These are phyloP conservation scores for Dipus sagitta DNA, from an alignment of 2,797 vertebrate genomes.

Conservation along the genomic window DNA sequence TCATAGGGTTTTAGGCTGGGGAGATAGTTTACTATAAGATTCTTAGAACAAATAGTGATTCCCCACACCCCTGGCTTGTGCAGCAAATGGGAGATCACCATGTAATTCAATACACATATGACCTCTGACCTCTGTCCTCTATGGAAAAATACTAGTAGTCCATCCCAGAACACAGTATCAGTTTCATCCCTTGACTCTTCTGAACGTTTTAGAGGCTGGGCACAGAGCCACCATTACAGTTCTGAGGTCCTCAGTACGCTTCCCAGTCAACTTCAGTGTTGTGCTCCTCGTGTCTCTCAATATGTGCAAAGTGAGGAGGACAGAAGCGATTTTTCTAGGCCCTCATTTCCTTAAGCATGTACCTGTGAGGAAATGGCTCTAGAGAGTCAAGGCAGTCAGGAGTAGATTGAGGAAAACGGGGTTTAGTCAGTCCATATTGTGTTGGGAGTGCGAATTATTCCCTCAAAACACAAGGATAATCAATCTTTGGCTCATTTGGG, in stretches of 20 bases:
- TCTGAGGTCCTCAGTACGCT: background rate
- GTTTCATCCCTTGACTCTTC: background rate
- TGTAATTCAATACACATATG: background rate
- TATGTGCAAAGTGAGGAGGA: too few species aligned
- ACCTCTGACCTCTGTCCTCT: background rate
- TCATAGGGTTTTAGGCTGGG: background rate
- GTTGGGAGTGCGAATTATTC: slow-evolving; percentile 21
- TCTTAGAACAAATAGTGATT: background rate
- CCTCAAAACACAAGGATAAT: background rate
- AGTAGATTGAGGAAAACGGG: background rate
- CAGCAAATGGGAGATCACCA: background rate
- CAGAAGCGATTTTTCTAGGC: background rate
- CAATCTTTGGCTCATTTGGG: background rate
- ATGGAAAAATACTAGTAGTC: background rate
- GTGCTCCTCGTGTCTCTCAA: background rate
- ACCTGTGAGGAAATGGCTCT: background rate
- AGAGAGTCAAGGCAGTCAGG: background rate
- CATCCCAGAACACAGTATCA: background rate
- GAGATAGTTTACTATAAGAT: background rate
- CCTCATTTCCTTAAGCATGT: background rate
- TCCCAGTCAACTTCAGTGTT: background rate
- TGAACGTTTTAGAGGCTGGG: background rate
- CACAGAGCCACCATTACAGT: background rate
- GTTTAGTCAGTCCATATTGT: background rate
- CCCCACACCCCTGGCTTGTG: background rate